Evolutionary conservation across 2,797 vertebrate genomes (phyloP).

Genomic region (Zalophus californianus): DNA sequence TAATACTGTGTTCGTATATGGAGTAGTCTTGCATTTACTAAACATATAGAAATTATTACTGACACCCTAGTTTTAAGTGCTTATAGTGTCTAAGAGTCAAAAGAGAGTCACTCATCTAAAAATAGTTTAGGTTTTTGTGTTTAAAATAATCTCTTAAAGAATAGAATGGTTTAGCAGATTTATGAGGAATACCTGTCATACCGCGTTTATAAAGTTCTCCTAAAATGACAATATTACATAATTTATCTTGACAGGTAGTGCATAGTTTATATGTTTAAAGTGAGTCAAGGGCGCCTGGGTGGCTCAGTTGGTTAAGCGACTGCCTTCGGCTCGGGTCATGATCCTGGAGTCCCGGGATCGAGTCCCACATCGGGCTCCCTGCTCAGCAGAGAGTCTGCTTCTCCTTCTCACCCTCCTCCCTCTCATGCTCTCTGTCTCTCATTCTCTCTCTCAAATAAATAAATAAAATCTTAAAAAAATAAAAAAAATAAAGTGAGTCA

Average conservation of each 20-base stretch:
- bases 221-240: neutral
- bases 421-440: too few relatives aligned
- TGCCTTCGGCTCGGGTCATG: too few relatives aligned
- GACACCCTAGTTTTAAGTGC: neutral
- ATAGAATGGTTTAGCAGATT: neutral
- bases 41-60: neutral
- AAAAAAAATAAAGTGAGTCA: neutral
- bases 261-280: neutral
- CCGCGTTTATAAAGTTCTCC: slow-evolving; percentile 37
- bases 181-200: neutral
- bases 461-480: too few relatives aligned
- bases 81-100: slow-evolving; percentile 6
- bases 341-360: too few relatives aligned
- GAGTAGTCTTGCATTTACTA: neutral
- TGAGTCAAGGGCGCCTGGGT: too few relatives aligned
- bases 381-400: too few relatives aligned
- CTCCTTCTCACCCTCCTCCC: too few relatives aligned
- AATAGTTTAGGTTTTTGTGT: neutral
- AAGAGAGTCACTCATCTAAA: slow-evolving; percentile 38
- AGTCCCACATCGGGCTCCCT: too few relatives aligned
- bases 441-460: too few relatives aligned
- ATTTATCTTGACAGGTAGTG: neutral
- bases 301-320: too few relatives aligned
- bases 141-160: slow-evolving; percentile 43
- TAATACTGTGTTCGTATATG: slow-evolving; percentile 2